Evolutionary conservation across 2,113 vertebrate genomes (phyloP), one percentile per base, ranked within the genome.

Genomic region (Puma concolor): DNA sequence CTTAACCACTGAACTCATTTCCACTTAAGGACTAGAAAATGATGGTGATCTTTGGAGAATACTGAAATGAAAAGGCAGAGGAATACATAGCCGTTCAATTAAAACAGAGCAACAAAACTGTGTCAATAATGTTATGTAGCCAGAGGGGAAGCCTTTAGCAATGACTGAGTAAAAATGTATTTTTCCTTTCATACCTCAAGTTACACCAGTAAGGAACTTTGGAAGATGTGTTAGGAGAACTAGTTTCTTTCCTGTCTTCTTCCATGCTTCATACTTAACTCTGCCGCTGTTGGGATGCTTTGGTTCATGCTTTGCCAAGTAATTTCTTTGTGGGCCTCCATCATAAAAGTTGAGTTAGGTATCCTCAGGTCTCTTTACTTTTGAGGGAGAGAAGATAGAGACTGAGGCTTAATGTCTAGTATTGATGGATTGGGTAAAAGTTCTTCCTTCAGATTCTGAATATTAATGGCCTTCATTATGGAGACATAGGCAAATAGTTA

Each of bases 21-120:
- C 60, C 0, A 38, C 87, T 98, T 98, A 98, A 60, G 21, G 1
- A 27, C 97, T 98, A 0, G 67, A 91, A 94, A 99, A 98, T 86
- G 91, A 96, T 96, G 0, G 93, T 98, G 38, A 57, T 4, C 0
- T 38, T 25, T 17, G 93, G n/a, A 48, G 85, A 0, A 97, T 82
- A 95, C 98, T 98, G 96, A 33, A 94, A 93, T 69, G 95, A 80
- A 98, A 86, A 91, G 19, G 48, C 2, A 0, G 17, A 31, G 85
- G 97, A 21, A 97, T 50, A 21, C n/a, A 50, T 41, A 83, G 8
- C 79, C 31, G 25, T 15, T 95, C 33, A 38, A 17, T 21, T 64
- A 29, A 50, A 52, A 50, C 19, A 63, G 27, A 76, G 19, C 67
- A 83, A 66, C 4, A 33, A 66, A 31, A 66, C 29, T 76, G 52